These are phyloP conservation scores for Geophilus truncorum DNA, from an alignment of 2,888 invertebrate species.

Conservation along the genomic window DNA sequence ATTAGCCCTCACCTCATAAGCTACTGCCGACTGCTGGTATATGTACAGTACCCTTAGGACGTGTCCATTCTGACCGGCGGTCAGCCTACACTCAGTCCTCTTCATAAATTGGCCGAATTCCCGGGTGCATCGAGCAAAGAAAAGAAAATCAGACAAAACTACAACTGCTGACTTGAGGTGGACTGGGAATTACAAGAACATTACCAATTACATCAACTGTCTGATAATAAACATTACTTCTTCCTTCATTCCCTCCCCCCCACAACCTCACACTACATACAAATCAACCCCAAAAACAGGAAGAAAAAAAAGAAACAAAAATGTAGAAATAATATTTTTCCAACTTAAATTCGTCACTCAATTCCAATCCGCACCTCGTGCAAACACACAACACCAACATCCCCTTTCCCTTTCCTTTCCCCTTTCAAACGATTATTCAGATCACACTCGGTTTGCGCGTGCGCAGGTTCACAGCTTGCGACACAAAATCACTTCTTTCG, in stretches of 20 bases:
- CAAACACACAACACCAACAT: background rate
- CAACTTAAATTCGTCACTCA: background rate
- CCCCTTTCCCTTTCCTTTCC: background rate
- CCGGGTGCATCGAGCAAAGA: background rate
- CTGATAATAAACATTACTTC: constrained; percentile 20
- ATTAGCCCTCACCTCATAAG: constrained; percentile 27
- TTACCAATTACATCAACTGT: constrained; percentile 27
- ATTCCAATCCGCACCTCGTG: background rate
- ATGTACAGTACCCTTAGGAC: constrained; percentile 21
- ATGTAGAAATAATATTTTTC: background rate
- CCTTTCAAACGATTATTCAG: constrained; percentile 23
- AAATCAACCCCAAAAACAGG: background rate
- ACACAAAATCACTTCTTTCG: constrained; percentile 7
- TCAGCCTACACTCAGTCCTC: constrained; percentile 13
- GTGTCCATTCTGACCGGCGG: constrained; percentile 23
- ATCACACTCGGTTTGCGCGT: background rate
- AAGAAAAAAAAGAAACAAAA: background rate
- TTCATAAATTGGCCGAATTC: constrained; percentile 13
- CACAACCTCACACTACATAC: background rate
- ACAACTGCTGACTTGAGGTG: constrained; percentile 23
- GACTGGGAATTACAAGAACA: constrained; percentile 1
- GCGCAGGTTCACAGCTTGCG: constrained; percentile 12
- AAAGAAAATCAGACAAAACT: constrained; percentile 15
- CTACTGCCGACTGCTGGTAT: constrained; percentile 8
- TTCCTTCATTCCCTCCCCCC: background rate